These are phyloP conservation scores for Pollenia amentaria DNA, from an alignment of 2,888 invertebrate species.

Conservation along the genomic window DNA sequence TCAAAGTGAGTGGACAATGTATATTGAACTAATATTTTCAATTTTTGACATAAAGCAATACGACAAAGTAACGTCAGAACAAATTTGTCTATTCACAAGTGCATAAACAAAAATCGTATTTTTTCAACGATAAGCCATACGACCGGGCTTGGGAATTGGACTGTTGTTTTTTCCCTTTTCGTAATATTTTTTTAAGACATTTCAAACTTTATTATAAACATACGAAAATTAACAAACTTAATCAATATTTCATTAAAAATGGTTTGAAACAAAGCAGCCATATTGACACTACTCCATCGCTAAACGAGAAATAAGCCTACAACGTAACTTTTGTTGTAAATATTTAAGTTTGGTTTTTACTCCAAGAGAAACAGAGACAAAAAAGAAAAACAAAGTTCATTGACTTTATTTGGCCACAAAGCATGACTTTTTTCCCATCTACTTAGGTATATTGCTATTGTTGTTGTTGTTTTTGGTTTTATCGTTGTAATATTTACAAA, in stretches of 20 bases:
- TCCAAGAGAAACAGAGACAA: background rate
- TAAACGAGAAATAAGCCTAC: constrained; percentile 18
- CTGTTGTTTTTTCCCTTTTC: too few species aligned
- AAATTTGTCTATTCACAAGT: too few species aligned
- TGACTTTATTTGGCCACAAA: constrained; percentile 75
- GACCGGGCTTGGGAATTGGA: too few species aligned
- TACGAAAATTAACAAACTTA: background rate
- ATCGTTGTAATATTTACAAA: constrained; percentile 45
- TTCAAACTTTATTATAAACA: background rate
- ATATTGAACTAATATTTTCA: too few species aligned
- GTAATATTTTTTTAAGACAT: too few species aligned
- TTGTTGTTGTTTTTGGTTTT: constrained; percentile 30
- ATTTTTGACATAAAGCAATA: too few species aligned
- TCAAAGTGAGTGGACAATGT: too few species aligned
- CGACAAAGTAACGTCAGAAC: too few species aligned
- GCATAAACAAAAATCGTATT: too few species aligned
- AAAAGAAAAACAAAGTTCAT: constrained; percentile 75
- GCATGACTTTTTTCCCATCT: constrained; percentile 58
- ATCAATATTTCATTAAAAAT: background rate
- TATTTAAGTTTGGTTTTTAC: too few species aligned
- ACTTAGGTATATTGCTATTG: too few species aligned
- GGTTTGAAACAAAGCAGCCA: constrained; percentile 8
- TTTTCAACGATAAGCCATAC: too few species aligned
- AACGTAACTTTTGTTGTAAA: constrained; percentile 23
- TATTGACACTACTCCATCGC: constrained; percentile 19